phyloP scores from a whole-genome alignment of 2,797 vertebrate species.

The Neoniphon sammara region DNA sequence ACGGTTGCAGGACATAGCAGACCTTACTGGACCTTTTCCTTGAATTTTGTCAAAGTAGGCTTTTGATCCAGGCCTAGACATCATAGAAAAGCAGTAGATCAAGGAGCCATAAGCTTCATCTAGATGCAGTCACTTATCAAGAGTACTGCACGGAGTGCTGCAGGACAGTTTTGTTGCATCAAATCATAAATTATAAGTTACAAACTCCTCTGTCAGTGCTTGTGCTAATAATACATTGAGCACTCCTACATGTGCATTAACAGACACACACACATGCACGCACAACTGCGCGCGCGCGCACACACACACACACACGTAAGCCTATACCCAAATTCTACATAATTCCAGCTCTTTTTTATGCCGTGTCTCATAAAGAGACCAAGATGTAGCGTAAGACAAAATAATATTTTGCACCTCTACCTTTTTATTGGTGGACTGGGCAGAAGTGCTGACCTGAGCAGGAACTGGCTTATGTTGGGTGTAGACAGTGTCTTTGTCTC shows the following conservation, averaged over 20 bases:
- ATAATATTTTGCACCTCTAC: background rate
- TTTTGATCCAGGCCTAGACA: background rate
- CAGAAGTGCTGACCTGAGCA: conserved; percentile 1
- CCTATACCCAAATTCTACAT: background rate
- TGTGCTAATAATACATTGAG: background rate
- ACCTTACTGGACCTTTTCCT: background rate
- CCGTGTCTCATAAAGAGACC: background rate
- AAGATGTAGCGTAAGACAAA: background rate
- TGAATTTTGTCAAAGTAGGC: background rate
- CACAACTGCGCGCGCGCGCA: background rate
- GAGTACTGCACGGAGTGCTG: background rate
- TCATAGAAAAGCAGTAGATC: background rate
- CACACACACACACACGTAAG: background rate
- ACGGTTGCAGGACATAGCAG: background rate
- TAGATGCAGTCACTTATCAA: background rate
- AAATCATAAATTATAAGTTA: background rate
- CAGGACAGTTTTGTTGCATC: conserved; percentile 2
- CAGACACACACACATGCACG: background rate
- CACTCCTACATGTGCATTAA: background rate
- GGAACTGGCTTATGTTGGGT: background rate
- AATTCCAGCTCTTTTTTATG: background rate
- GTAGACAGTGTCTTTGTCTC: background rate
- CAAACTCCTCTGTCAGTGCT: background rate
- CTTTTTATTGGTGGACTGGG: background rate
- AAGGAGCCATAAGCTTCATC: background rate